phyloP scores from a whole-genome alignment of 2,113 vertebrate genomes.

The Podarcis muralis region DNA sequence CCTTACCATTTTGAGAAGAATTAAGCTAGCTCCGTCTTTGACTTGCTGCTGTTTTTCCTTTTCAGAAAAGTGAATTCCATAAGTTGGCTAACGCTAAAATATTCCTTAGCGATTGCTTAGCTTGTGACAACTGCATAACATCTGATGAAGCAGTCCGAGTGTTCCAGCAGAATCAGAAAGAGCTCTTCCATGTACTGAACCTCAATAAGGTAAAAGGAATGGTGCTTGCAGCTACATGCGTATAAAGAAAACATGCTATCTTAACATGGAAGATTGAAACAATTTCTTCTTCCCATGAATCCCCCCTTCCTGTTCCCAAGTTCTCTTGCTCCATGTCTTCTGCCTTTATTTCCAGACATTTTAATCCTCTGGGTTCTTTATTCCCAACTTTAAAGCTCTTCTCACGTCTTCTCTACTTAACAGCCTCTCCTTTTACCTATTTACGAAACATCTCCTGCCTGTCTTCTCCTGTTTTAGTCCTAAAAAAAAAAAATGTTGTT shows the following conservation, averaged over 20 bases:
- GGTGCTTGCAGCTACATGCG: not conserved
- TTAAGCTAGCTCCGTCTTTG: too few relatives aligned
- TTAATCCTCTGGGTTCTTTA: not conserved
- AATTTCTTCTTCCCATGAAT: not conserved
- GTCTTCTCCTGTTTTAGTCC: not conserved
- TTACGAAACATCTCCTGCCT: not conserved
- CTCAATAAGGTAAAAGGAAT: slow-evolving; percentile 87
- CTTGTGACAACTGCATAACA: slow-evolving; percentile 91
- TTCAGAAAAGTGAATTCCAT: slow-evolving; percentile 79
- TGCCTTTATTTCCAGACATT: not conserved
- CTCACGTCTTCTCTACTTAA: not conserved
- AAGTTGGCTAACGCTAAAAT: slow-evolving; percentile 78
- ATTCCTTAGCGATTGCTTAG: slow-evolving; percentile 92
- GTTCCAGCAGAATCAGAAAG: slow-evolving; percentile 88
- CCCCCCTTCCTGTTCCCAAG: not conserved
- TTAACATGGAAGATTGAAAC: not conserved
- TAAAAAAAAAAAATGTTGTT: not conserved
- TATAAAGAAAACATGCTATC: not conserved
- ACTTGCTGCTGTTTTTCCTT: not conserved
- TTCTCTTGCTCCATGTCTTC: not conserved
- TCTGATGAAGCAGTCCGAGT: slow-evolving; percentile 86
- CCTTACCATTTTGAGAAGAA: not conserved
- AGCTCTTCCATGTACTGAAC: slow-evolving; percentile 83
- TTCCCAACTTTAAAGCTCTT: not conserved
- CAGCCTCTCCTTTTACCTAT: not conserved